These are phyloP conservation scores for Steatornis caripensis DNA, from an alignment of 2,113 vertebrate genomes.

Conservation along the genomic window DNA sequence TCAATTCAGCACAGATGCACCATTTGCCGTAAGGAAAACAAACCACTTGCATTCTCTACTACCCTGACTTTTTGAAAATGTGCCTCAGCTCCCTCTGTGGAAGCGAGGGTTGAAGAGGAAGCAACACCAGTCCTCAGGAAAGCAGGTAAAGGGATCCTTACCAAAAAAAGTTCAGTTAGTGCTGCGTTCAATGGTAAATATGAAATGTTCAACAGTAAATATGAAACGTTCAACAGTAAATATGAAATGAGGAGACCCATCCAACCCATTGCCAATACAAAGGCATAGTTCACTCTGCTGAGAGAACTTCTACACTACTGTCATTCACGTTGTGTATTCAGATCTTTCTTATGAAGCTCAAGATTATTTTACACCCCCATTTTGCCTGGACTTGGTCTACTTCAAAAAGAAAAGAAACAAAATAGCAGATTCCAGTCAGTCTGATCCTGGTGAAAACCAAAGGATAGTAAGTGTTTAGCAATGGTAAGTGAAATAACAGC, in stretches of 20 bases:
- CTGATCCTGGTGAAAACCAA: background rate
- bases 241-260: background rate
- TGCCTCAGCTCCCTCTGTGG: background rate
- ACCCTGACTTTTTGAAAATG: background rate
- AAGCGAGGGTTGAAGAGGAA: background rate
- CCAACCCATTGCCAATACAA: rapidly evolving
- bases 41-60: background rate
- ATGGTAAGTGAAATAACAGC: background rate
- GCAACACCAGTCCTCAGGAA: background rate
- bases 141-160: background rate
- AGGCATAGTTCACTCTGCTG: background rate
- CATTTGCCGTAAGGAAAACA: background rate
- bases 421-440: background rate
- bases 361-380: background rate
- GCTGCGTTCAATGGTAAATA: background rate
- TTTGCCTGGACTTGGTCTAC: background rate
- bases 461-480: background rate
- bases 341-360: background rate
- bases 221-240: background rate
- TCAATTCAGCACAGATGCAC: background rate
- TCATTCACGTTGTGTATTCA: background rate
- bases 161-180: background rate
- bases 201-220: background rate
- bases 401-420: background rate
- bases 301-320: background rate